Evolutionary conservation across 1,140 invertebrate genomes (phyloP).

Genomic region (Neodiprion fabricii): DNA sequence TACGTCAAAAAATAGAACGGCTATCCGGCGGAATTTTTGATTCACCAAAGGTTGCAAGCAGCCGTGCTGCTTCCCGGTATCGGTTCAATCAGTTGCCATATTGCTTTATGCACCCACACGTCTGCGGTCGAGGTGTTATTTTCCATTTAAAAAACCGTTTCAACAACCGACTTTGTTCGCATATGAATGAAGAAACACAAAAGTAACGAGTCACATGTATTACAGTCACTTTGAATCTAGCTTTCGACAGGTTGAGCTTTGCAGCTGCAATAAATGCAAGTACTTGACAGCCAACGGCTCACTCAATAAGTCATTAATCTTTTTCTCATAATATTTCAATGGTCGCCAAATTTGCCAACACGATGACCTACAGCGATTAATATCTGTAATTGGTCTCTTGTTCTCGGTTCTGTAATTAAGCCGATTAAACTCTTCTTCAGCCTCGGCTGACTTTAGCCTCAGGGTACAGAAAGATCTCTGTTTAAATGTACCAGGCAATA

Average conservation of each 20-base stretch:
- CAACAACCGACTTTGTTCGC: too few species aligned
- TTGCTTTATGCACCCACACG: not conserved
- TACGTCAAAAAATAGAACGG: constrained; percentile 3
- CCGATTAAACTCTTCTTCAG: not conserved
- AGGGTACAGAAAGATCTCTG: not conserved
- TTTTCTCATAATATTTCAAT: not conserved
- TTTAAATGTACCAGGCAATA: not conserved
- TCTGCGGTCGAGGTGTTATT: too few species aligned
- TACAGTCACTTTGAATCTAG: not conserved
- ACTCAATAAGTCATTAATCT: constrained; percentile 1
- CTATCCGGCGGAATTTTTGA: not conserved
- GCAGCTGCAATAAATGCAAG: not conserved
- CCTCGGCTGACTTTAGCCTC: not conserved
- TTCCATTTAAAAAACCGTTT: too few species aligned
- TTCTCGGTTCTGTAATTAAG: not conserved
- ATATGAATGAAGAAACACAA: too few species aligned
- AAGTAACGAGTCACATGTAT: too few species aligned
- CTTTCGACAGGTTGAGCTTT: not conserved
- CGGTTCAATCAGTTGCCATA: not conserved
- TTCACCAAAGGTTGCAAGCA: not conserved
- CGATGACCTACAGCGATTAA: not conserved
- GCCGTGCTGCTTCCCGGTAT: not conserved
- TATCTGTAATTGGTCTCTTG: not conserved
- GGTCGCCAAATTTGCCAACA: not conserved
- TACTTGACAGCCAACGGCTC: not conserved